Percentiles rank a stretch among this genome's conserved stretches.
phyloP scores from a whole-genome alignment of 1,140 invertebrate species.

The Hydropsyche tenuis region DNA sequence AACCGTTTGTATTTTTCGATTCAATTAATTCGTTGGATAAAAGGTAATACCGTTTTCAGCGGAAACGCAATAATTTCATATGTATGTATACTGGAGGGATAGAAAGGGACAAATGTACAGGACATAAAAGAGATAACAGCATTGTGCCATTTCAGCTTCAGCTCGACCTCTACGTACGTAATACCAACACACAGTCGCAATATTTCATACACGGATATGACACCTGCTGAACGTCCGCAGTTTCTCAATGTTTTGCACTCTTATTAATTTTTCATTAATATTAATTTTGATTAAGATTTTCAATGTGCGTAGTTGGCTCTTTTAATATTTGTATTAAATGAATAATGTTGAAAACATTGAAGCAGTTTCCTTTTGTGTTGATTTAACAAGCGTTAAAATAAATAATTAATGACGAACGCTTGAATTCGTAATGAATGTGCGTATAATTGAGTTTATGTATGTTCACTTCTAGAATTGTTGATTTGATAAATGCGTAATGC shows the following conservation, averaged over 20 bases:
- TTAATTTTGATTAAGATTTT: too few relatives aligned
- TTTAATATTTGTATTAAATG: too few relatives aligned
- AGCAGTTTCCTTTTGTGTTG: not conserved
- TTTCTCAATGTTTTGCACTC: slow-evolving; percentile 21
- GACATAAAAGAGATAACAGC: not conserved
- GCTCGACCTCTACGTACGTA: not conserved
- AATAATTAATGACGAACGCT: not conserved
- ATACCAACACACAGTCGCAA: not conserved
- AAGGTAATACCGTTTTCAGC: too few relatives aligned
- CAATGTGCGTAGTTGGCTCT: too few relatives aligned
- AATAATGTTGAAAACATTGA: too few relatives aligned
- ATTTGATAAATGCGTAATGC: not conserved
- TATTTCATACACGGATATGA: slow-evolving; percentile 35
- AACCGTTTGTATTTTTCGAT: too few relatives aligned
- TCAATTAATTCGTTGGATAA: too few relatives aligned
- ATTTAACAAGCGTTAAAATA: slow-evolving; percentile 12
- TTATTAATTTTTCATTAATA: too few relatives aligned
- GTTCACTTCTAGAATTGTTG: not conserved
- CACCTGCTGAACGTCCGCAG: slow-evolving; percentile 29
- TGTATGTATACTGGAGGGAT: too few relatives aligned
- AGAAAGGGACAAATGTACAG: slow-evolving; percentile 5
- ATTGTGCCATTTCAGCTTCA: not conserved
- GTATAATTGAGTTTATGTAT: too few relatives aligned
- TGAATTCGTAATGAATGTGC: too few relatives aligned
- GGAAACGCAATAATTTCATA: too few relatives aligned